These are phyloP conservation scores for Himalopsyche tibetana DNA, from an alignment of 2,888 invertebrate genomes.

Conservation along the genomic window DNA sequence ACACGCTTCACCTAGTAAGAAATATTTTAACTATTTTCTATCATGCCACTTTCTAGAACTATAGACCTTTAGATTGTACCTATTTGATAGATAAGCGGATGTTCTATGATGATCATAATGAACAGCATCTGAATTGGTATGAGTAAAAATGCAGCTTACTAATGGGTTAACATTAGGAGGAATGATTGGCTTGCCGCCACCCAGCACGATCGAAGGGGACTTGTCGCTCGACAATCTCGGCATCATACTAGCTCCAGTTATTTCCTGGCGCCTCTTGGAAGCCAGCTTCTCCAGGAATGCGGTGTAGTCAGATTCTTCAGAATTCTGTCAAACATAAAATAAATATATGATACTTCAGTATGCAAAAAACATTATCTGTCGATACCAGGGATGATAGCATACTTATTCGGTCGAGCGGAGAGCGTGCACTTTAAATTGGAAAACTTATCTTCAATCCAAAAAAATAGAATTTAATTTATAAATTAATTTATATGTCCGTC, in stretches of 20 bases:
- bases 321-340: slow-evolving; percentile 71
- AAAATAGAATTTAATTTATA: too few relatives aligned
- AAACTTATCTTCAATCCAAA: too few relatives aligned
- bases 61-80: too few relatives aligned
- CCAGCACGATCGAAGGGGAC: slow-evolving; percentile 74
- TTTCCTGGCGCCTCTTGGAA: slow-evolving; percentile 83
- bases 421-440: too few relatives aligned
- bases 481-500: too few relatives aligned
- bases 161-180: slow-evolving; percentile 73
- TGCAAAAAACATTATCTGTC: too few relatives aligned
- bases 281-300: slow-evolving; percentile 85
- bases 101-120: too few relatives aligned
- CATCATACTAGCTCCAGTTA: slow-evolving; percentile 70
- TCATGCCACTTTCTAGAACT: too few relatives aligned
- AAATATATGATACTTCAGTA: not conserved
- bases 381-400: too few relatives aligned
- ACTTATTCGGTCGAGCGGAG: too few relatives aligned
- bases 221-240: slow-evolving; percentile 70
- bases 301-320: slow-evolving; percentile 86
- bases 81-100: too few relatives aligned
- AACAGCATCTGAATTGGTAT: not conserved
- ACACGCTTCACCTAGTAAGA: not conserved
- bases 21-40: not conserved
- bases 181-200: slow-evolving; percentile 75
- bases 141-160: slow-evolving; percentile 68